These are phyloP conservation scores for Lithodes maja DNA, from an alignment of 2,888 invertebrate genomes.

Conservation along the genomic window DNA sequence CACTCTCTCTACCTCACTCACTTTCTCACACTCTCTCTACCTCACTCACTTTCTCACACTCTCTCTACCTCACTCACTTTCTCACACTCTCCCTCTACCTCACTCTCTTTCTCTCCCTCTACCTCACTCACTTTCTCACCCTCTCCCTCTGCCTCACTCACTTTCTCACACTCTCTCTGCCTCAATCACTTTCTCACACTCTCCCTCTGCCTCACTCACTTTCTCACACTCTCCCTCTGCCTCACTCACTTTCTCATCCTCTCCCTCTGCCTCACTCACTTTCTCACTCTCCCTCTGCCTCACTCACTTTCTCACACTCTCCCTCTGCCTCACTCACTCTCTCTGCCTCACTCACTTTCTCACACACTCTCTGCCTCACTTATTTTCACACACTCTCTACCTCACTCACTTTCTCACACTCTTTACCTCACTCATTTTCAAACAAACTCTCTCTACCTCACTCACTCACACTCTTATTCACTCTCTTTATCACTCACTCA, in stretches of 20 bases:
- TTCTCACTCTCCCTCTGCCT: not conserved
- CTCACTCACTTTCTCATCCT: not conserved
- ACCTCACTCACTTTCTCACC: constrained; percentile 6
- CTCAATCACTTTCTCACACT: not conserved
- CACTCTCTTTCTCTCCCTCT: not conserved
- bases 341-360: no score
- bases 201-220: not conserved
- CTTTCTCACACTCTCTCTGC: not conserved
- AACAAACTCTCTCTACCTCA: not conserved
- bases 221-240: not conserved
- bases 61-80: not conserved
- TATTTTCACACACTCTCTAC: not conserved
- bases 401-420: not conserved
- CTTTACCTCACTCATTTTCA: not conserved
- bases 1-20: not conserved
- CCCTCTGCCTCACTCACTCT: no score
- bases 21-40: not conserved
- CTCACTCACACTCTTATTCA: not conserved
- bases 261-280: not conserved
- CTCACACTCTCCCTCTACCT: not conserved
- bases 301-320: not conserved
- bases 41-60: not conserved
- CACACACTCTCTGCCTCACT: not conserved
- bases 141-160: constrained; percentile 15
- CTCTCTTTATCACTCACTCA: not conserved